Conservation (phyloP, 2,888 invertebrate genomes). For the Acronicta psi region DNA sequence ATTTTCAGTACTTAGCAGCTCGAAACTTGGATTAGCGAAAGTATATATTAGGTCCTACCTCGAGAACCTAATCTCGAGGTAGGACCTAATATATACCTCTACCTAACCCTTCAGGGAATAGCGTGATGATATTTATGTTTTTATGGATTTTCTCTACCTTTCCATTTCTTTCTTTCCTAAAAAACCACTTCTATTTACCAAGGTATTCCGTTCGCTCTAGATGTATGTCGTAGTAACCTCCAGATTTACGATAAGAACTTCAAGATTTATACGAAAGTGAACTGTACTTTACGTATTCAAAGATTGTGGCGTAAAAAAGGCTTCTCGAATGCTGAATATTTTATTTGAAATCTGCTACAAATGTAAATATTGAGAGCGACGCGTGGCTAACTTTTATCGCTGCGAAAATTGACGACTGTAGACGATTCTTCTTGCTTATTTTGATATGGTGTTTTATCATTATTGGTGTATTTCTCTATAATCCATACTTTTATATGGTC, state of each 20-base stretch:
- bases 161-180: too few relatives aligned
- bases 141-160: too few relatives aligned
- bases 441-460: neutral
- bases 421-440: slow-evolving; percentile 6
- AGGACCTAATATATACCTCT: too few relatives aligned
- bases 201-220: neutral
- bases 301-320: slow-evolving; percentile 11
- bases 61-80: too few relatives aligned
- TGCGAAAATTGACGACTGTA: neutral
- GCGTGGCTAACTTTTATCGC: neutral
- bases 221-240: neutral
- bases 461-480: too few relatives aligned
- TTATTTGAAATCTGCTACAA: slow-evolving; percentile 28
- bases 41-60: too few relatives aligned
- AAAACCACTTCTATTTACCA: too few relatives aligned
- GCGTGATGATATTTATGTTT: too few relatives aligned
- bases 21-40: too few relatives aligned
- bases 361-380: slow-evolving; percentile 24
- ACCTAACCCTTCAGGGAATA: too few relatives aligned
- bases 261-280: neutral
- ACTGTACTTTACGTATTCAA: slow-evolving; percentile 9
- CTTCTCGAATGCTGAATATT: slow-evolving; percentile 34
- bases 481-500: too few relatives aligned
- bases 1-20: too few relatives aligned
- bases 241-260: slow-evolving; percentile 1